These are phyloP conservation scores for Leucophenga montana DNA, from an alignment of 2,888 invertebrate species.

Conservation along the genomic window DNA sequence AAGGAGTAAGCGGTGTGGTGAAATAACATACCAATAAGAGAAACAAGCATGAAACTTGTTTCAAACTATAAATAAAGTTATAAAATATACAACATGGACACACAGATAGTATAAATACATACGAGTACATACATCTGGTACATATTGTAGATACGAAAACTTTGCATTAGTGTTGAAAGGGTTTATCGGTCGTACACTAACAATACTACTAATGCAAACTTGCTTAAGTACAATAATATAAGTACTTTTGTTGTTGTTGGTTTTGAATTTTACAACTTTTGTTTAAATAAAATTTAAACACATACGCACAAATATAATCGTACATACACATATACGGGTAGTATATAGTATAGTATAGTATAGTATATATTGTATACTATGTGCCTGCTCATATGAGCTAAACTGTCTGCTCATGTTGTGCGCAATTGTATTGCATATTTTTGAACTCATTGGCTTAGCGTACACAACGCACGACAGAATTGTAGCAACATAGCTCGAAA, in stretches of 20 bases:
- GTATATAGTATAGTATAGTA: too few species aligned
- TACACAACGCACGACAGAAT: neutral
- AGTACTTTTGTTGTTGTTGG: neutral
- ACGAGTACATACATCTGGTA: neutral
- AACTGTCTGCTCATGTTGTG: neutral
- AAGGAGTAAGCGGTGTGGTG: neutral
- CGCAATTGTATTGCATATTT: slow-evolving; percentile 13
- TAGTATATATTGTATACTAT: too few species aligned
- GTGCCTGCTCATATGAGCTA: neutral
- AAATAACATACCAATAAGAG: neutral
- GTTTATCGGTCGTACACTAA: too few species aligned
- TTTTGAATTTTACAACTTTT: neutral
- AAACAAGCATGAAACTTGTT: neutral
- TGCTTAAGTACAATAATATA: too few species aligned
- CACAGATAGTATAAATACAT: neutral
- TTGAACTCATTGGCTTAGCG: neutral
- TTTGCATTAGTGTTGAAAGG: too few species aligned
- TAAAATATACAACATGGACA: neutral
- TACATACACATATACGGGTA: slow-evolving; percentile 17
- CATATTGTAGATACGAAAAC: neutral
- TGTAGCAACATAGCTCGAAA: neutral
- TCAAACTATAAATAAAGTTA: neutral
- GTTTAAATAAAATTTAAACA: neutral
- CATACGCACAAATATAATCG: neutral
- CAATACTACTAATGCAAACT: too few species aligned